phyloP scores from a whole-genome alignment of 2,113 vertebrate genomes.

The Patagioenas fasciata region DNA sequence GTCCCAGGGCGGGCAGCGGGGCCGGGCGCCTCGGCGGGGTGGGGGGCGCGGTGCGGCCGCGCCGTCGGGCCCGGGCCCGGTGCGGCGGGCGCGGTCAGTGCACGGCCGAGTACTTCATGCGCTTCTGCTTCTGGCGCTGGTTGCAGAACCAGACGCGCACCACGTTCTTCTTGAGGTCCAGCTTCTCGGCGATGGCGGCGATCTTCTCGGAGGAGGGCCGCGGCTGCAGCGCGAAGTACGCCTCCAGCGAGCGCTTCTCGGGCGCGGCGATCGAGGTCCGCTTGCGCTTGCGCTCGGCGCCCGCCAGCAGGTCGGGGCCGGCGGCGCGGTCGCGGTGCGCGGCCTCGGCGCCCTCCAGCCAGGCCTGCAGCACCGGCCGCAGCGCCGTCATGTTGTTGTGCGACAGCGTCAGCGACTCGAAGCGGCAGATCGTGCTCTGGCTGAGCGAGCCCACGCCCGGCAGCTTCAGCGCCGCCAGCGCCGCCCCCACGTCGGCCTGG shows the following conservation, averaged over 20 bases:
- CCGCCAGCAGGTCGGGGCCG: conserved; percentile 86
- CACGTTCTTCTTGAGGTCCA: conserved; percentile 97
- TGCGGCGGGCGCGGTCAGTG: too few species aligned
- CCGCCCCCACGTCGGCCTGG: conserved; percentile 90
- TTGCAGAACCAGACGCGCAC: conserved; percentile 97
- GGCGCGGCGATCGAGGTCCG: conserved; percentile 93
- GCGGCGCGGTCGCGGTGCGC: conserved; percentile 84
- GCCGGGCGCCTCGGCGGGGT: too few species aligned
- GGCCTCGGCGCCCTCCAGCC: conserved; percentile 92
- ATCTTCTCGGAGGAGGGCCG: conserved; percentile 95
- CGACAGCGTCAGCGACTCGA: conserved; percentile 92
- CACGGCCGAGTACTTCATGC: conserved; percentile 94
- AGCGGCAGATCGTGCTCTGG: conserved; percentile 96
- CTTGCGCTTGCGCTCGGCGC: conserved; percentile 86
- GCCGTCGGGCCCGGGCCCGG: too few species aligned
- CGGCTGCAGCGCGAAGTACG: conserved; percentile 92
- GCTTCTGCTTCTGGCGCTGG: conserved; percentile 96
- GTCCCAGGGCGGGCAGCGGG: too few species aligned
- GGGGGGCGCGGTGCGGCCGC: too few species aligned
- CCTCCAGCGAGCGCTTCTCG: conserved; percentile 92
- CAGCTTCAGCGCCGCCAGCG: conserved; percentile 87
- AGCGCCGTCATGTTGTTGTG: conserved; percentile 97
- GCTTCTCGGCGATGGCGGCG: conserved; percentile 92
- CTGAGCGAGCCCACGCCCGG: conserved; percentile 92
- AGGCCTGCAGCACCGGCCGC: conserved; percentile 90